phyloP scores from a whole-genome alignment of 1,140 invertebrate genomes.

The Lasioglossum albipes region DNA sequence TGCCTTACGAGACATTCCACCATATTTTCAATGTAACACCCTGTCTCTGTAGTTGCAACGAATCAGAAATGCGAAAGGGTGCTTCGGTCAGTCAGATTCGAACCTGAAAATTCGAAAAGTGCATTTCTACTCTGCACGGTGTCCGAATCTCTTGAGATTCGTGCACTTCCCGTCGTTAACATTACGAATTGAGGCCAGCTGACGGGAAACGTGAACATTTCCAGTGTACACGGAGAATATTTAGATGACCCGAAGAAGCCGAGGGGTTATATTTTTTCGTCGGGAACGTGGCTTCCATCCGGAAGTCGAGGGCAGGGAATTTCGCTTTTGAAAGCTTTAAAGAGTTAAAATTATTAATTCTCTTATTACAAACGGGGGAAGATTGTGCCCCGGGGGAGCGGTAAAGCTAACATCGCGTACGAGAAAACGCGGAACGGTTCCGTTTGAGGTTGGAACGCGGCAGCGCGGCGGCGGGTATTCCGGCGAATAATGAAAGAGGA shows the following conservation, averaged over 20 bases:
- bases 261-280: not conserved
- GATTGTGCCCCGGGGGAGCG: not conserved
- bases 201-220: not conserved
- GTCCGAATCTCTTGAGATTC: too few species aligned
- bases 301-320: not conserved
- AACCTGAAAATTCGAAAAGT: too few species aligned
- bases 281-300: not conserved
- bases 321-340: not conserved
- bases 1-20: too few species aligned
- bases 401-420: not conserved
- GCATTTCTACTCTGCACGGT: too few species aligned
- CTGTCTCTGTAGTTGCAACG: too few species aligned
- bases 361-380: conserved; percentile 1
- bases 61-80: too few species aligned
- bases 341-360: conserved; percentile 14
- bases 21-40: too few species aligned
- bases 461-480: not conserved
- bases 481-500: not conserved
- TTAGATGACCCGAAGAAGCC: not conserved
- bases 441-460: not conserved
- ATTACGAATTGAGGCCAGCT: too few species aligned
- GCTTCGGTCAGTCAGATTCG: too few species aligned
- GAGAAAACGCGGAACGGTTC: not conserved
- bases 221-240: not conserved
- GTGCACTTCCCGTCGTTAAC: too few species aligned